Conservation (phyloP, 2,797 vertebrate genomes). For the Melanotaenia maccullochi region DNA sequence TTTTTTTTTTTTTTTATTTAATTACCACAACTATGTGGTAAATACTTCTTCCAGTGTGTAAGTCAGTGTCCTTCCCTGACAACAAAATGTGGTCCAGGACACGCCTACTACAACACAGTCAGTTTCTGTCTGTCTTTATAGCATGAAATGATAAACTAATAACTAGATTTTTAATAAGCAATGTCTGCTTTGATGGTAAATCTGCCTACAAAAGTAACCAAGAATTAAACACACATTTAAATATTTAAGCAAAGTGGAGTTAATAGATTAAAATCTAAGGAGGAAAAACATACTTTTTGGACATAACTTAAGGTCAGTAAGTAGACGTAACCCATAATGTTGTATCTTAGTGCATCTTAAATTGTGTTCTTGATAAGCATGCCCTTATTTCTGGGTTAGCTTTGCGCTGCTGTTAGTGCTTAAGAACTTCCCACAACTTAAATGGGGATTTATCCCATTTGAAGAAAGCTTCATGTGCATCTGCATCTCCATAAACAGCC, state of each 20-base stretch:
- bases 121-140: not conserved
- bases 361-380: not conserved
- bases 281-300: not conserved
- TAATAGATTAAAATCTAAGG: not conserved
- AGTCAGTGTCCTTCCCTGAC: not conserved
- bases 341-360: not conserved
- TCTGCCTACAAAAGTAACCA: not conserved
- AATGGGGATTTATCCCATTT: not conserved
- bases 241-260: not conserved
- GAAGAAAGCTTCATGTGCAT: not conserved
- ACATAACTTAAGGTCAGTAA: not conserved
- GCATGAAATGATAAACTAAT: not conserved
- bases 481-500: not conserved
- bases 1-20: not conserved
- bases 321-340: not conserved
- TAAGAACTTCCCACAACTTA: not conserved
- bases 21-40: not conserved
- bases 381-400: not conserved
- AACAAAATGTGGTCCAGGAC: not conserved
- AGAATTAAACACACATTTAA: not conserved
- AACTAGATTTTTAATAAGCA: not conserved
- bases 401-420: not conserved
- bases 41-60: not conserved
- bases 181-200: not conserved
- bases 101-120: not conserved